phyloP scores from a whole-genome alignment of 2,113 vertebrate genomes.

The Poicephalus meyeri region DNA sequence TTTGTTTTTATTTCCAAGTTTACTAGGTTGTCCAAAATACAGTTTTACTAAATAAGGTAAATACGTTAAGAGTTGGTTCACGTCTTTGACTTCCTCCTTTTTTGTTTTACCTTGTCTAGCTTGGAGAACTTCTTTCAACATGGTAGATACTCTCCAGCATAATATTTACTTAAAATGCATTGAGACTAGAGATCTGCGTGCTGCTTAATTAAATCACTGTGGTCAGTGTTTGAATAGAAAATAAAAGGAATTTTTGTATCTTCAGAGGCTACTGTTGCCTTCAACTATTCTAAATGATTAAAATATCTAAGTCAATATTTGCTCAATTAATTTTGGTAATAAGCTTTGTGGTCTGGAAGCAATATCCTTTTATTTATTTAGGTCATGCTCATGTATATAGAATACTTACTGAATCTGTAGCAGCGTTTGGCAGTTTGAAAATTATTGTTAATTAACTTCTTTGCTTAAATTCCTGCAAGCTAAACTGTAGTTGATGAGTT shows the following conservation, averaged over 20 bases:
- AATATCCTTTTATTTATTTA: conserved; percentile 26
- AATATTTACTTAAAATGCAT: not conserved
- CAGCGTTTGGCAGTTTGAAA: conserved; percentile 49
- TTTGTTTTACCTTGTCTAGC: not conserved
- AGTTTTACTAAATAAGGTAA: not conserved
- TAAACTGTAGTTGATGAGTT: conserved; percentile 62
- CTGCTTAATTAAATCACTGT: conserved; percentile 32
- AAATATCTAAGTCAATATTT: conserved; percentile 60
- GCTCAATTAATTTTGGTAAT: conserved; percentile 68
- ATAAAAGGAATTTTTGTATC: conserved; percentile 39
- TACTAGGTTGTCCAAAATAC: not conserved
- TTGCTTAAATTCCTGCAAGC: conserved; percentile 63
- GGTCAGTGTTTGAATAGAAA: conserved; percentile 49
- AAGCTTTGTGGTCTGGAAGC: conserved; percentile 47
- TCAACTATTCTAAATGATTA: conserved; percentile 64
- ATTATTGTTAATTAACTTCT: conserved; percentile 74
- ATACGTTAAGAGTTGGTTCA: not conserved
- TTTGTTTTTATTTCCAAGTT: not conserved
- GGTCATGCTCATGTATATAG: not conserved
- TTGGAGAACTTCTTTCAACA: not conserved
- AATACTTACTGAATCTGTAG: not conserved
- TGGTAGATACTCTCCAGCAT: not conserved
- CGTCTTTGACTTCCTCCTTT: not conserved
- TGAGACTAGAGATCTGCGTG: not conserved
- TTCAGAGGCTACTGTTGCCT: conserved; percentile 29